Evolutionary conservation across 2,888 invertebrate species (phyloP).

Genomic region (Drosophila leonis): DNA sequence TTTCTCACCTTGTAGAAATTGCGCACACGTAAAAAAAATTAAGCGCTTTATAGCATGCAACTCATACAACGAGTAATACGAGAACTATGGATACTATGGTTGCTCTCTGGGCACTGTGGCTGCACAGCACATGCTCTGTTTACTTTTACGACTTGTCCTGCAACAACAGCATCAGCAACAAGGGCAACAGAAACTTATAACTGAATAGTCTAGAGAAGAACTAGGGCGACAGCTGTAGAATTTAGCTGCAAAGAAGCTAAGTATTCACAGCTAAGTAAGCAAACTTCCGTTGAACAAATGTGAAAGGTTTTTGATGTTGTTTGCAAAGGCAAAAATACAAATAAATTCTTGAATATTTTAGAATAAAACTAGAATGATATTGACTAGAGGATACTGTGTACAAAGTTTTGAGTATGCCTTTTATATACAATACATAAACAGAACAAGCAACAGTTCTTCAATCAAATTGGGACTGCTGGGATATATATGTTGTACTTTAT

Average conservation of each 20-base stretch:
- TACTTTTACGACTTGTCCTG: conserved; percentile 73
- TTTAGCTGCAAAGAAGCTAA: conserved; percentile 23
- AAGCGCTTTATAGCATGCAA: conserved; percentile 75
- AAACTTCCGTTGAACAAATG: neutral
- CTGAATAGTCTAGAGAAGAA: conserved; percentile 13
- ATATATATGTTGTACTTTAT: neutral
- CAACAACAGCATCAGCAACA: conserved; percentile 33
- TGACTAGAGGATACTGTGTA: neutral
- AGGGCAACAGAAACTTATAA: conserved; percentile 10
- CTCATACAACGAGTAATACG: conserved; percentile 41
- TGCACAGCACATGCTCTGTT: conserved; percentile 77
- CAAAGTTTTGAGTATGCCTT: neutral
- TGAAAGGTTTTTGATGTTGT: neutral
- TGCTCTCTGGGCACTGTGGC: conserved; percentile 21
- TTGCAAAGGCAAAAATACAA: neutral
- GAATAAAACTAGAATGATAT: neutral
- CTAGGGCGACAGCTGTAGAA: conserved; percentile 16
- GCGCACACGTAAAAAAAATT: conserved; percentile 65
- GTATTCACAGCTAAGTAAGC: conserved; percentile 7
- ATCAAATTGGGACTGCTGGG: neutral
- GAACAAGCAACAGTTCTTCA: neutral
- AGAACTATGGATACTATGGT: conserved; percentile 26
- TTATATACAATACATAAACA: neutral
- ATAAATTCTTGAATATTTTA: neutral
- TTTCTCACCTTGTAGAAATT: conserved; percentile 70